These are phyloP conservation scores for Tapirus indicus DNA, from an alignment of 2,797 vertebrate genomes.

Conservation along the genomic window DNA sequence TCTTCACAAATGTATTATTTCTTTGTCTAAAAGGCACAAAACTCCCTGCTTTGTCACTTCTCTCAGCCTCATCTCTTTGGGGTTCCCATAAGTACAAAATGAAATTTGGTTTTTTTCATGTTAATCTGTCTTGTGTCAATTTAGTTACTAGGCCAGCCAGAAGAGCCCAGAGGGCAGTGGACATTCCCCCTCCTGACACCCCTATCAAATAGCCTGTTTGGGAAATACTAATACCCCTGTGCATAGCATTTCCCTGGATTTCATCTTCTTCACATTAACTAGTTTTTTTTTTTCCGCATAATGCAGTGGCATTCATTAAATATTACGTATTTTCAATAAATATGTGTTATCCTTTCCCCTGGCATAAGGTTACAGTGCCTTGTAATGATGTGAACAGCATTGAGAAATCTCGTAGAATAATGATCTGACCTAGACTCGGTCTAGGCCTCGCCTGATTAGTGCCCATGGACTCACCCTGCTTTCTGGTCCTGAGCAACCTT, in stretches of 20 bases:
- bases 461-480: not conserved
- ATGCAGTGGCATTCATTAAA: not conserved
- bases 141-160: too few relatives aligned
- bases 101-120: too few relatives aligned
- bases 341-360: not conserved
- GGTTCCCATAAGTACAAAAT: too few relatives aligned
- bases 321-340: not conserved
- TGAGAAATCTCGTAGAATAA: not conserved
- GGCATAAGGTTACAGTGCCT: not conserved
- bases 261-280: not conserved
- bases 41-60: too few relatives aligned
- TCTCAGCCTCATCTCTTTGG: too few relatives aligned
- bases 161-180: too few relatives aligned
- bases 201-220: not conserved
- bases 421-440: not conserved
- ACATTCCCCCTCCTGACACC: too few relatives aligned
- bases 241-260: not conserved
- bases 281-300: not conserved
- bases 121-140: too few relatives aligned
- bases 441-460: not conserved
- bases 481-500: not conserved
- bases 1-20: too few relatives aligned
- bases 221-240: not conserved
- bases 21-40: too few relatives aligned
- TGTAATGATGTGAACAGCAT: not conserved